Base-by-base conservation (phyloP, 2,113 vertebrate genomes). In the Columba livia region DNA sequence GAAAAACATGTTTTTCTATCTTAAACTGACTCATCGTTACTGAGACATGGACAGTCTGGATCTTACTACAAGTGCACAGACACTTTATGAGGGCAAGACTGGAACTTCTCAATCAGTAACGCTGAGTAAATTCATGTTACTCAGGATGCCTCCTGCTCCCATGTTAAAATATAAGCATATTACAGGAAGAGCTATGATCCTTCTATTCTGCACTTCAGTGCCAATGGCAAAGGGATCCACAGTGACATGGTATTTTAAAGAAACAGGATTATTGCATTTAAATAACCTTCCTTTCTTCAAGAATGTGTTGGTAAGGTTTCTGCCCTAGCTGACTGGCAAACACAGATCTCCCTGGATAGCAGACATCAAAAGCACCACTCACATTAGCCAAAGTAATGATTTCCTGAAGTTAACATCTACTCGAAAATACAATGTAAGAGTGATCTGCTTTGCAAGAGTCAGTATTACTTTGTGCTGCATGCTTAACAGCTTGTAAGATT, bases 191-290 rank as follows among this genome's bases (percentile, higher is more conserved):
- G 21, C 11, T 58, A 17, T n/a, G 38, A 64, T 62, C 62, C 20
- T 61, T 47, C 79, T 65, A 36, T 51, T 92, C 65, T 65, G 38
- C 21, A 57, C 14, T 57, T 64, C 14, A 36, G 15, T 44, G 34
- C 18, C 50, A 88, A 25, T 40, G 42, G 50, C 50, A 70, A 21
- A 69, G 70, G 81, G 51, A 81, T 57, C 40, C 18, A 70, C 1
- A 0, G 25, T 16, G 19, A 36, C 48, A 56, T 0, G 2, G 11
- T 16, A 12, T 23, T 50, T 65, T 44, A 73, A 60, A 60, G 65
- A 73, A 92, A 80, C 26, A 17, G 24, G 36, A 77, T 77, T 70
- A 70, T 12, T 65, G 28, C 51, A 42, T 36, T 16, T 65, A 73
- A 81, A 42, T 40, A 78, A 77, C 28, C 24, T 73, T 36, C 38